Conservation (phyloP, 2,113 vertebrate genomes). For the Pomatostomus ruficeps region DNA sequence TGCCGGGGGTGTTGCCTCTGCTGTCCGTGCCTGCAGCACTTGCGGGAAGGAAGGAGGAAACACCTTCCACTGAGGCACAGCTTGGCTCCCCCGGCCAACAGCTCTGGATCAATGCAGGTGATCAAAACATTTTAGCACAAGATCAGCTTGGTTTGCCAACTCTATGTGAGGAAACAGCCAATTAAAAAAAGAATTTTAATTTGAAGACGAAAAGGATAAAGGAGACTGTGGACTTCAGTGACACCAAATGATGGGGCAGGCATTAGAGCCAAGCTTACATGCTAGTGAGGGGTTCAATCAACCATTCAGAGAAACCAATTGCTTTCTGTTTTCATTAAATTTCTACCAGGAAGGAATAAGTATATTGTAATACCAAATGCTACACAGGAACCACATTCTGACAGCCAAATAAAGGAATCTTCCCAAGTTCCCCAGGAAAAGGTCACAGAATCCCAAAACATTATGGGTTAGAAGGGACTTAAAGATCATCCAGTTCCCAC, state of each 20-base stretch:
- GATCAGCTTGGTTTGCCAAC: background rate
- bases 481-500: background rate
- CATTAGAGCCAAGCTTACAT: background rate
- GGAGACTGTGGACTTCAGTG: background rate
- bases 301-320: background rate
- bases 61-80: background rate
- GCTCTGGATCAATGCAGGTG: background rate
- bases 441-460: background rate
- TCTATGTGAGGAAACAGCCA: background rate
- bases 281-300: background rate
- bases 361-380: background rate
- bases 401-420: background rate
- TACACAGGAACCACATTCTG: background rate
- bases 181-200: background rate
- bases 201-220: background rate
- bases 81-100: background rate
- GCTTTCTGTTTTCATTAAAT: background rate
- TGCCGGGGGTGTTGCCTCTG: background rate
- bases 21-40: background rate
- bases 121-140: background rate
- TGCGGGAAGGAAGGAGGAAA: background rate
- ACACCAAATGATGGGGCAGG: background rate
- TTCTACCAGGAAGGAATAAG: background rate
- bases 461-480: background rate
- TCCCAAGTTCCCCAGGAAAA: background rate